phyloP scores from a whole-genome alignment of 2,797 vertebrate species.

The Rhincodon typus region DNA sequence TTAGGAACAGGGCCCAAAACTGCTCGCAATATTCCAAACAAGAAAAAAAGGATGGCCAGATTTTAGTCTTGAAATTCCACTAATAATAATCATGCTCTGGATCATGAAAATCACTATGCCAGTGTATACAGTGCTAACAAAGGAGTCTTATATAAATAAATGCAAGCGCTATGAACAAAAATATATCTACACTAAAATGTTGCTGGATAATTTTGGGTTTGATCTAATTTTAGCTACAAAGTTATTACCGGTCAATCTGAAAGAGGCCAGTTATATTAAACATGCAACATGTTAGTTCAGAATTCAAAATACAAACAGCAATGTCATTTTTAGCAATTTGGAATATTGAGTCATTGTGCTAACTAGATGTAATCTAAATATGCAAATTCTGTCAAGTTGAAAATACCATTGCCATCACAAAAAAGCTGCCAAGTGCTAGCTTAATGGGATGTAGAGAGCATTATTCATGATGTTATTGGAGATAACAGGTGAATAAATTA shows the following conservation, averaged over 20 bases:
- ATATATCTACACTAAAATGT: neutral
- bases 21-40: no score
- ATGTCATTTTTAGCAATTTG: neutral
- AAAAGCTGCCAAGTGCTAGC: neutral
- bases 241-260: neutral
- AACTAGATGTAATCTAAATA: conserved; percentile 14
- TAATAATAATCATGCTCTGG: neutral
- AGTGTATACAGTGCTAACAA: neutral
- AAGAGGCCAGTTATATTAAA: neutral
- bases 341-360: neutral
- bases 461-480: neutral
- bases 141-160: neutral
- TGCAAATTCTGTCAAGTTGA: conserved; percentile 18
- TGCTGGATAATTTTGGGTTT: neutral
- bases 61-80: neutral
- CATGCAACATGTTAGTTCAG: neutral
- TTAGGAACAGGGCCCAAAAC: no score
- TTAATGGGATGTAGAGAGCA: conserved; percentile 15
- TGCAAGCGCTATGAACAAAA: neutral
- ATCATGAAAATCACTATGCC: neutral
- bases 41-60: neutral
- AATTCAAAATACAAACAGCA: neutral
- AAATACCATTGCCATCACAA: conserved; percentile 1
- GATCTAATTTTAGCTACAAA: neutral
- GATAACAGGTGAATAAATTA: conserved; percentile 12